phyloP scores from a whole-genome alignment of 2,113 vertebrate genomes.

The Malurus elegans region DNA sequence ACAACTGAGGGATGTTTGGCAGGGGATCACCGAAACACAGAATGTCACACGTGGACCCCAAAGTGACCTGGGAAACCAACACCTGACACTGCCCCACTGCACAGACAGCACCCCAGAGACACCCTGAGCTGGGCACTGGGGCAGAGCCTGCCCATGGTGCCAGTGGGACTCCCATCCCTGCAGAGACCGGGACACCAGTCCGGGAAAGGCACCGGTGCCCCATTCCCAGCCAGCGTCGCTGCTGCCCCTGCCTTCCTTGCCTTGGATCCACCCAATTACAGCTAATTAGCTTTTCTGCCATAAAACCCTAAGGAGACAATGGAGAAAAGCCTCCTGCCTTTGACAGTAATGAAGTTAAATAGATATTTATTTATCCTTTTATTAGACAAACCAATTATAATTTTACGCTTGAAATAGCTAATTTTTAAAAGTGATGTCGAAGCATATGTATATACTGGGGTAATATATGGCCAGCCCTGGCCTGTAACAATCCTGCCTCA shows the following conservation, averaged over 20 bases:
- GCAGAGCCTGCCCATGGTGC: neutral
- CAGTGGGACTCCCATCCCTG: rapidly evolving
- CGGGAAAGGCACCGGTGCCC: neutral
- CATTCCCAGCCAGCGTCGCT: conserved; percentile 4
- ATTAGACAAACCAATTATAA: conserved; percentile 75
- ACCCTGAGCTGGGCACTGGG: neutral
- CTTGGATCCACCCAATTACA: conserved; percentile 72
- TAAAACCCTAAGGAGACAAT: conserved; percentile 67
- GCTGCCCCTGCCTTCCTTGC: conserved; percentile 18
- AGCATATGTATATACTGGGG: conserved; percentile 14
- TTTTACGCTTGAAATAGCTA: conserved; percentile 66
- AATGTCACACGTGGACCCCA: rapidly evolving
- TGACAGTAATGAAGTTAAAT: conserved; percentile 76
- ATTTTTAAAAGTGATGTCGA: conserved; percentile 61
- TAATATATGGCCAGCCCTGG: conserved; percentile 45
- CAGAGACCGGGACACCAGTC: neutral
- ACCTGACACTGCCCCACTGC: neutral
- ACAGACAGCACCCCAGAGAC: rapidly evolving
- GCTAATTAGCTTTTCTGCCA: conserved; percentile 72
- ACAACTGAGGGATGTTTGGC: rapidly evolving
- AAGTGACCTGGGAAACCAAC: neutral
- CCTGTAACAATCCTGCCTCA: conserved; percentile 51
- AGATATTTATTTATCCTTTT: conserved; percentile 79
- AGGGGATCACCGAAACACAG: neutral
- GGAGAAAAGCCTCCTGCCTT: conserved; percentile 65